Evolutionary conservation across 2,888 invertebrate species (phyloP).

Genomic region (Eristalis arbustorum): DNA sequence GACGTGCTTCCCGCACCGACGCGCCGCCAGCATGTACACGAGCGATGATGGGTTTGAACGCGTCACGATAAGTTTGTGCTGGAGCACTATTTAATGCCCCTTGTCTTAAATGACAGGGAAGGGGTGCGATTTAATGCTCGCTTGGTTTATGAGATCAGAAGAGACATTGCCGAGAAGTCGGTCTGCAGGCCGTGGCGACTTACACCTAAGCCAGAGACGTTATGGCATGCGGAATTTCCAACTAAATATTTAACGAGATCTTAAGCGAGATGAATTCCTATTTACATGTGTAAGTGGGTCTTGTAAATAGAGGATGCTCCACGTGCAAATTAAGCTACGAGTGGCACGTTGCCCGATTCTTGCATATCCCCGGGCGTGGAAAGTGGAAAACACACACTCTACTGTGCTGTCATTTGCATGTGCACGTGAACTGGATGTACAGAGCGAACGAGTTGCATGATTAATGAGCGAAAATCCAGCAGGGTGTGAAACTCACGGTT

Average conservation of each 20-base stretch:
- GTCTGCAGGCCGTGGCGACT: neutral
- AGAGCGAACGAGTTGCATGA: neutral
- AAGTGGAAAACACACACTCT: neutral
- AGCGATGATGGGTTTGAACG: neutral
- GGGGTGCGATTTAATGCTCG: constrained; percentile 21
- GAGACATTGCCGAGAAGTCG: neutral
- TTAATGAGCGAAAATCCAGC: neutral
- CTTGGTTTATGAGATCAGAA: constrained; percentile 9
- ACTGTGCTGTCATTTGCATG: neutral
- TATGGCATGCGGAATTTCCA: constrained; percentile 22
- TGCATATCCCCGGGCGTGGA: neutral
- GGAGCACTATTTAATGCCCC: constrained; percentile 18
- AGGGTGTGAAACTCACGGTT: neutral
- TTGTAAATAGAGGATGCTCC: neutral
- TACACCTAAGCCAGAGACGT: constrained; percentile 18
- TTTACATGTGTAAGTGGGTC: constrained; percentile 22
- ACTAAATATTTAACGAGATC: constrained; percentile 39
- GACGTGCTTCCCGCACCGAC: neutral
- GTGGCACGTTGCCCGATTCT: neutral
- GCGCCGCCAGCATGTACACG: neutral
- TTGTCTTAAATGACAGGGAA: neutral
- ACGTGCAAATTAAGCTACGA: neutral
- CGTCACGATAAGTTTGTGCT: neutral
- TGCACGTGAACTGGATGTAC: neutral
- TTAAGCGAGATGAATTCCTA: constrained; percentile 39